Base-by-base conservation (phyloP, 1,140 invertebrate genomes). In the Drusus annulatus region DNA sequence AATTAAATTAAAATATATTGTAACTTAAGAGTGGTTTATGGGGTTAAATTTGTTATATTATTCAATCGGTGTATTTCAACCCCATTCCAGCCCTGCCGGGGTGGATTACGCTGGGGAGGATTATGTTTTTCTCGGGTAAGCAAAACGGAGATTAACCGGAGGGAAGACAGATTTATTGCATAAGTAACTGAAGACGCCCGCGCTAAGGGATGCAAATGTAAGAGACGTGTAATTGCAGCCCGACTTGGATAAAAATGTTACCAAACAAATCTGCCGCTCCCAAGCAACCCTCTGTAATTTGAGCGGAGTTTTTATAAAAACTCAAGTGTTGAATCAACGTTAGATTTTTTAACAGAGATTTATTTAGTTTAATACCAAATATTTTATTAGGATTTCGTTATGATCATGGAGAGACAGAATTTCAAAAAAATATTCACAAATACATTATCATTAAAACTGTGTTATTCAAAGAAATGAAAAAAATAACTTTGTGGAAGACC, bases 141-240 rank as follows among this genome's bases (percentile, higher is more conserved):
- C 81, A 82, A 82, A 82, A 82, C 79, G 81, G 78, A 76, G 81
- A 82, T 82, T 82, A 82, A 79, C 81, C 65, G 78, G 75, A 82
- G 81, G 79, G 81, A 82, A 82, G 80, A 78, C 81, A 82, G 81
- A 82, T 82, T 82, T 82, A 82, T 82, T 78, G 73, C 74, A 82
- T 82, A 76, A 82, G 81, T 82, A 82, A 82, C 81, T 80, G 78
- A 80, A 82, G 81, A 82, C 78, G 65, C 78, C 25, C 65, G 65
- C 78, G 50, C 65, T 2, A 10, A 13, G 28, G 19, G 69, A 73
- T 69, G 65, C 65, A 69, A 50, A 50, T 69, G 65, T 69, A 69
- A 69, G 65, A 69, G 65, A 69, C 65, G 65, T 50, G 65, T 50
- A 69, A 69, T 69, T 69, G 65, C 65, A 69, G 51, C 31, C 25